Conservation (phyloP, 2,888 invertebrate species). For the Osmoderma eremita region DNA sequence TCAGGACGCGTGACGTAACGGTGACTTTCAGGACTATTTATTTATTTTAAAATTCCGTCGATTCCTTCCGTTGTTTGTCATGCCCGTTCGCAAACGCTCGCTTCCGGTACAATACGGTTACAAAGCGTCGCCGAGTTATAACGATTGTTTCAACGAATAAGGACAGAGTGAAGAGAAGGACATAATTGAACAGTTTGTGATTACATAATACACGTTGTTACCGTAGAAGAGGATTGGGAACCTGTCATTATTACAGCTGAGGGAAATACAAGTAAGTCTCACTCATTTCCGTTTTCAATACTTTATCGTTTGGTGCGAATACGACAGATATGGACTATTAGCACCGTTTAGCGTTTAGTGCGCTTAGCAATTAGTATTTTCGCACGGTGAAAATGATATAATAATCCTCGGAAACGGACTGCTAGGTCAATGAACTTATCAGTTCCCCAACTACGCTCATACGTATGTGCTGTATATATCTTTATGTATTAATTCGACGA, state of each 20-base stretch:
- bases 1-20: constrained; percentile 22
- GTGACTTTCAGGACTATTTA: constrained; percentile 11
- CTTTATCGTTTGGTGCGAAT: too few species aligned
- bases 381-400: not conserved
- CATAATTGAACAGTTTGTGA: not conserved
- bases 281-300: too few species aligned
- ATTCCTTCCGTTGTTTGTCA: not conserved
- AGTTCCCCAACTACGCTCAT: constrained; percentile 10
- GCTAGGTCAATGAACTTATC: constrained; percentile 23
- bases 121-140: too few species aligned
- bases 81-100: too few species aligned
- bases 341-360: too few species aligned
- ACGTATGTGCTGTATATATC: too few species aligned
- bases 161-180: not conserved
- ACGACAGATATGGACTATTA: too few species aligned
- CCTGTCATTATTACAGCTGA: too few species aligned
- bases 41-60: constrained; percentile 20
- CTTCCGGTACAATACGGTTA: too few species aligned
- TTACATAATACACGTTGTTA: constrained; percentile 2
- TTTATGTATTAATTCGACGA: constrained; percentile 14
- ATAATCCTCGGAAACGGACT: not conserved
- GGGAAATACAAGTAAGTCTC: too few species aligned
- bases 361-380: too few species aligned
- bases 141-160: not conserved
- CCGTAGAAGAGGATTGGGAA: not conserved